Evolutionary conservation across 2,113 vertebrate species (phyloP), one percentile per base, ranked within the genome.

Genomic region (Lethenteron reissneri): DNA sequence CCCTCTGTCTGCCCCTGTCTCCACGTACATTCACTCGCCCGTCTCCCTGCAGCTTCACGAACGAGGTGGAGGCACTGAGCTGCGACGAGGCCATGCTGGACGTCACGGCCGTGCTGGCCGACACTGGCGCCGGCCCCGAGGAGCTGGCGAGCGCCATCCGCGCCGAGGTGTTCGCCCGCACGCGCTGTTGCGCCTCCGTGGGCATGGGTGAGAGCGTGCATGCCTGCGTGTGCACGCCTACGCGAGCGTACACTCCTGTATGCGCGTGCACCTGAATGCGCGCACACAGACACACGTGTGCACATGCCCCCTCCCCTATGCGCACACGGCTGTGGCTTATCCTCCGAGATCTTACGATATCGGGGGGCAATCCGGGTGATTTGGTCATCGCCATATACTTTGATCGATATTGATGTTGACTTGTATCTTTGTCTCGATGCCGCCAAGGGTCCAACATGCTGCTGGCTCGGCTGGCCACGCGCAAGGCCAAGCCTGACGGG

Each of bases 41-140:
- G 59, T 80, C 70, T 79, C 78, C 74, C 74, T 73, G 72, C 77
- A 99, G 94, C 82, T 99, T 92, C 77, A 95, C 90, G 71, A 85
- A 88, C 59, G 85, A 87, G 78, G 96, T 99, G 2, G 94, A 99
- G 81, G 94, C 94, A 70, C 86, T 97, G 74, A 99, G 94, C 79
- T 99, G 94, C 77, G 94, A 99, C 72, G 94, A 99, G 81, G 87
- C 89, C 2, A 77, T 99, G 76, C 81, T 95, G 58, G 92, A 99
- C 76, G 86, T 85, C 74, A 87, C 91, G 15, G 78, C 85, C 75
- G 83, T 95, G 77, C 78, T 96, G 58, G 78, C 81, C 11, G 92
- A 97, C 78, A 81, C 92, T 74, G 83, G 82, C 57, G 10, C 88
- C 58, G 81, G 80, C 73, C 83, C 89, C 56, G 85, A 92, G 72